Base-by-base conservation (phyloP, 2,888 invertebrate genomes). In the Boloria selene region DNA sequence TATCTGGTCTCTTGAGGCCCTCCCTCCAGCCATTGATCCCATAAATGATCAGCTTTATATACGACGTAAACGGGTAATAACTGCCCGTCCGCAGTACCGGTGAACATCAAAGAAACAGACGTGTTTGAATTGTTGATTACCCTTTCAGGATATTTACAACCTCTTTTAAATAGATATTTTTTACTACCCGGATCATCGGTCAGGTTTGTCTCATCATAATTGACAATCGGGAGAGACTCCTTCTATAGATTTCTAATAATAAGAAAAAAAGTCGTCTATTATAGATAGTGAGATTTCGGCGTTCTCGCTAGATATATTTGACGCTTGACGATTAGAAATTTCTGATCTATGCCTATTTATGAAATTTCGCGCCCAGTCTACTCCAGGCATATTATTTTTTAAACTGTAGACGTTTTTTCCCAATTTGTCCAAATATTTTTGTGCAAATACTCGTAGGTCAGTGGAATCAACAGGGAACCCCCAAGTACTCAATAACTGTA, bases 391-490 rank as follows among this genome's bases (percentile, higher is more conserved):
- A 14, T 44, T 14, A 22, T 22, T 22, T 44, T 44, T 44, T 44
- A 44, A 44, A 44, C 14, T 44, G 44, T 44, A 44, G 44, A 44
- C 13, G 44, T 10, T 44, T 44, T 44, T 44, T 44, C 44, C 44
- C 14, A 44, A 14, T 44, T 44, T 44, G 44, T 59, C 18, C 49
- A 59, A 47, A 14, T 13, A 26, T 26, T 47, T 47, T 14, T 16
- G n/a, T 49, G 26, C 14, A 60, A 50, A 51, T 38, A 56, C n/a
- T 26, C 44, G 44, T 44, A 44, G 14, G 44, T 44, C 44, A 44
- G 14, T 44, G 14, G 44, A 44, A 44, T 44, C 44, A 13, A 44
- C 13, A 10, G 44, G 44, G 14, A 44, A 44, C 44, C 44, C 44
- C 44, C 44, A 44, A n/a, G n/a, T 60, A 44, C n/a, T 22, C n/a